A percentile compares a stretch with the other conserved stretches of the same genome.
Evolutionary conservation across 2,113 vertebrate species (phyloP).

Genomic region (Catharus fuscescens): DNA sequence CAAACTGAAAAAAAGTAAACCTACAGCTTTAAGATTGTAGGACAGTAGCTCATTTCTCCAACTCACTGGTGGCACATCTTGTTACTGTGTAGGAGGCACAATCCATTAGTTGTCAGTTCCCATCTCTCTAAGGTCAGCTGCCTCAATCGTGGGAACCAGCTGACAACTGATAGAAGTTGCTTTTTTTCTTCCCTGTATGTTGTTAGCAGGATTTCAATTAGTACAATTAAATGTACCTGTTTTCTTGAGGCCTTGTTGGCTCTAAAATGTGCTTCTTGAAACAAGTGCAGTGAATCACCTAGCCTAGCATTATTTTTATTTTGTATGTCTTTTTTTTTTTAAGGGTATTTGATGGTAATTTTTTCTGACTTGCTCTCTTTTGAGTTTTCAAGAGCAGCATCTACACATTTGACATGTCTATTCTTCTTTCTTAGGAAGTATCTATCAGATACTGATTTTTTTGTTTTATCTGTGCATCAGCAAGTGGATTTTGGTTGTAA

Average conservation of each 20-base stretch:
- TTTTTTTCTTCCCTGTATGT: background rate
- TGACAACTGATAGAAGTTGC: slow-evolving; percentile 43
- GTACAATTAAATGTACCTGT: slow-evolving; percentile 23
- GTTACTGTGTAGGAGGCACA: slow-evolving; percentile 17
- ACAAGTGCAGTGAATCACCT: background rate
- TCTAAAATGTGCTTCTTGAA: background rate
- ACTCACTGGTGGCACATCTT: background rate
- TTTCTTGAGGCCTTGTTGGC: slow-evolving; percentile 6
- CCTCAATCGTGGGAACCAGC: background rate
- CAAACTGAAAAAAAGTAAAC: background rate
- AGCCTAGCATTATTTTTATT: background rate
- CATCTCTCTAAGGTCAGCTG: slow-evolving; percentile 38
- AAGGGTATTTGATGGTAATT: background rate
- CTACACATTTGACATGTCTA: background rate
- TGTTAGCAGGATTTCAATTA: slow-evolving; percentile 35
- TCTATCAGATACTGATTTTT: background rate
- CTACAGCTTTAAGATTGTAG: slow-evolving; percentile 7
- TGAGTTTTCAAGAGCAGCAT: background rate
- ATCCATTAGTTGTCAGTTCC: slow-evolving; percentile 48
- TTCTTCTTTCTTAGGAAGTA: background rate
- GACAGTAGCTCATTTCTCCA: background rate
- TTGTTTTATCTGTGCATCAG: background rate
- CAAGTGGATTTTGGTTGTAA: background rate
- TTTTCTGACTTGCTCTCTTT: background rate
- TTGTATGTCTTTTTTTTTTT: background rate